Evolutionary conservation across 2,888 invertebrate genomes (phyloP), one percentile per base, ranked within the genome.

Genomic region (Microctonus hyperodae): DNA sequence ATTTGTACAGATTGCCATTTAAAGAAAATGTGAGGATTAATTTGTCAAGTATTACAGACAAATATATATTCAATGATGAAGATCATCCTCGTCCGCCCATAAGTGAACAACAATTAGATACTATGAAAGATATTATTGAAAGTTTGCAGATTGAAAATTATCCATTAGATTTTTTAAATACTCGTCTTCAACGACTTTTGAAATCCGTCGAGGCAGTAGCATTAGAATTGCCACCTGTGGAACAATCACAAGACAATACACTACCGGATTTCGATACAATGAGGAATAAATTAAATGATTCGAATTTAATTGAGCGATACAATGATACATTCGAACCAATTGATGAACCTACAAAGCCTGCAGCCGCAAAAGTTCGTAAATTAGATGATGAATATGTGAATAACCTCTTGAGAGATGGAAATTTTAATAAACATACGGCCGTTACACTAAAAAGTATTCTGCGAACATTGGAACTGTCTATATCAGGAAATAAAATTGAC

Each of bases 111-210:
- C 33, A 58, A 16, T 0, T 63, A 10, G 31, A 11, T 0, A 9
- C 59, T 2, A 64, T 67, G 63, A 59, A 58, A 31, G 37, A 44
- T 31, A 37, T 67, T 13, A 23, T 59, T 6, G 59, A 67, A n/a
- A 58, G 59, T 23, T 40, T 63, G 11, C 40, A 22, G 13, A 23
- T 67, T 2, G n/a, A n/a, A 9, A 50, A 58, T 25, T 23, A 25
- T 13, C 64, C 64, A 10, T 33, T 25, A 2, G 16, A 35, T 6
- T 50, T 65, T 37, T 16, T 11, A 10, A 50, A 65, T 59, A 50
- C 51, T 4, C 33, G 11, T 11, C 20, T 16, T 3, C 11, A 23
- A 11, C 48, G 58, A 37, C 11, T n/a, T 13, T 6, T 31, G 11
- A 23, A 11, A 7, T 57, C 50, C 16, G 25, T 65, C n/a, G 23